phyloP scores from a whole-genome alignment of 2,113 vertebrate species.

The Loxodonta africana region DNA sequence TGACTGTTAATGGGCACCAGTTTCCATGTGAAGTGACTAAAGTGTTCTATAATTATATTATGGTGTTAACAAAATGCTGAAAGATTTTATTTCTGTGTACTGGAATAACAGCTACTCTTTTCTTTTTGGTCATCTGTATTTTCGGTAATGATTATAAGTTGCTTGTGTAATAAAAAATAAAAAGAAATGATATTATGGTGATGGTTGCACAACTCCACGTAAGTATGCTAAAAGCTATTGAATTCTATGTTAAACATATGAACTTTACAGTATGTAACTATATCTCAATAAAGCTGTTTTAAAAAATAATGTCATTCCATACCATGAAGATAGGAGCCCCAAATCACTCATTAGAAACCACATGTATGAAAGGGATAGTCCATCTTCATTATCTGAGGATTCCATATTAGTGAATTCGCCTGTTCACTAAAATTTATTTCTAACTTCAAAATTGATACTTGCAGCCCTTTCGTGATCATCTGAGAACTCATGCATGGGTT shows the following conservation, averaged over 20 bases:
- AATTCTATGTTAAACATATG: not conserved
- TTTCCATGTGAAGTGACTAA: not conserved
- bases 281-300: not conserved
- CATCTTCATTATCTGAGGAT: not conserved
- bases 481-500: not conserved
- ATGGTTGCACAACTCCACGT: not conserved
- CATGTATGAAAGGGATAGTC: not conserved
- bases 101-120: not conserved
- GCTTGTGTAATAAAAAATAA: not conserved
- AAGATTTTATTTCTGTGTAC: not conserved
- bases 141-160: not conserved
- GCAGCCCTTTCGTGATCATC: not conserved
- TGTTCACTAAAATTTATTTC: not conserved
- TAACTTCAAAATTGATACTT: not conserved
- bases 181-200: not conserved
- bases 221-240: not conserved
- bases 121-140: not conserved
- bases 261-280: not conserved
- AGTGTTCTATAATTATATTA: not conserved
- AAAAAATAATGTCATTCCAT: not conserved
- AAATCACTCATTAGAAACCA: constrained; percentile 28
- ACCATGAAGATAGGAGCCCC: not conserved
- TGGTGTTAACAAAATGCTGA: not conserved
- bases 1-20: not conserved
- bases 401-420: not conserved